These are phyloP conservation scores for Fundulus diaphanus DNA, from an alignment of 2,797 vertebrate species.

Conservation along the genomic window DNA sequence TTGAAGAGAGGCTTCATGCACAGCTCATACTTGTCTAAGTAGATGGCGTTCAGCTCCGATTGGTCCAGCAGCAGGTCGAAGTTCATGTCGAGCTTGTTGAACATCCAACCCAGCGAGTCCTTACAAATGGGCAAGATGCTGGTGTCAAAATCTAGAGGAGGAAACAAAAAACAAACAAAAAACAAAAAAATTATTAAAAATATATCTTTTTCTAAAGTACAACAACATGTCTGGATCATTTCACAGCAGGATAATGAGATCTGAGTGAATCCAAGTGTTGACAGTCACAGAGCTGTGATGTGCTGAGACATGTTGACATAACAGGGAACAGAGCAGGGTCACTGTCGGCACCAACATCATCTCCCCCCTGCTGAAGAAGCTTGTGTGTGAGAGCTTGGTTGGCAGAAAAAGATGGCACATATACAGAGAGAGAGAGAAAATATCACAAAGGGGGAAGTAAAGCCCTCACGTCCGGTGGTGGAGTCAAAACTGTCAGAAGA, in stretches of 20 bases:
- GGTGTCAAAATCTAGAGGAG: constrained; percentile 90
- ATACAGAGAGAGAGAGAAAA: background rate
- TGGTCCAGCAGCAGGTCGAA: constrained; percentile 96
- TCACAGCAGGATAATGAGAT: constrained; percentile 18
- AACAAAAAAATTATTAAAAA: background rate
- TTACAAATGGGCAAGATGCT: constrained; percentile 98
- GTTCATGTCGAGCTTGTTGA: constrained; percentile 98
- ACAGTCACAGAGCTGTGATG: constrained; percentile 30
- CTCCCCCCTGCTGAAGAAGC: constrained; percentile 3
- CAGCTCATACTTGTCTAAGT: constrained; percentile 95
- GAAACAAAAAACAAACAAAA: constrained; percentile 14
- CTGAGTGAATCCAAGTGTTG: constrained; percentile 17
- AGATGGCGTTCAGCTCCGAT: constrained; percentile 94
- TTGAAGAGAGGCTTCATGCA: constrained; percentile 97
- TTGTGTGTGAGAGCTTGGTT: background rate
- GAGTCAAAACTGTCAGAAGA: constrained; percentile 74
- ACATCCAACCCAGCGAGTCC: constrained; percentile 98
- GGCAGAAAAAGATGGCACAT: background rate
- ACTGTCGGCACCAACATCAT: constrained; percentile 52
- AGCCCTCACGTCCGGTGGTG: constrained; percentile 77
- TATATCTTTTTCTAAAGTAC: background rate
- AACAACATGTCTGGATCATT: constrained; percentile 10
- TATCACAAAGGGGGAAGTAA: background rate
- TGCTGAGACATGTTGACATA: constrained; percentile 58
- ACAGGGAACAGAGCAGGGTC: constrained; percentile 52